Evolutionary conservation across 2,113 vertebrate species (phyloP).

Genomic region (Petrocephalus zakoni): DNA sequence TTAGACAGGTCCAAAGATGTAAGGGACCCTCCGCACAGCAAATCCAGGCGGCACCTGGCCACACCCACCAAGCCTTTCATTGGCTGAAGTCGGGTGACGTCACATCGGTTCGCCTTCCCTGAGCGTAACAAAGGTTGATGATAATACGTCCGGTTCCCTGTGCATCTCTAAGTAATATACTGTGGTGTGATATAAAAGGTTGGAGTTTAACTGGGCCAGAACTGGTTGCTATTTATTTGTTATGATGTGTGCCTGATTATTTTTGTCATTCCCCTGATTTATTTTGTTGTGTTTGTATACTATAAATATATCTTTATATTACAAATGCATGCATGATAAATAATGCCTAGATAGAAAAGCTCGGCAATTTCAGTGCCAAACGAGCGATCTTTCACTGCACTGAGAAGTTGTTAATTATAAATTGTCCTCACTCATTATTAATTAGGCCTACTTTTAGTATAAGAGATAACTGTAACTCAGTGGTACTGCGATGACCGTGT

Average conservation of each 20-base stretch:
- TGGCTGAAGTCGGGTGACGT: background rate
- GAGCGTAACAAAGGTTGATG: background rate
- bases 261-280: background rate
- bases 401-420: background rate
- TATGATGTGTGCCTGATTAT: background rate
- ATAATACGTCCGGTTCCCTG: background rate
- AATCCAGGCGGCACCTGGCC: background rate
- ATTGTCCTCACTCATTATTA: background rate
- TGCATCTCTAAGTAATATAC: background rate
- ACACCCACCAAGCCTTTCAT: background rate
- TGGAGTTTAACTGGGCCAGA: background rate
- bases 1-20: background rate
- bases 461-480: background rate
- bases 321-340: background rate
- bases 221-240: background rate
- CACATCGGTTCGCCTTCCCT: background rate
- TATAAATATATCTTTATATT: background rate
- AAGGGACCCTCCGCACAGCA: background rate
- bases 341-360: background rate
- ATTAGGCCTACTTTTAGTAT: background rate
- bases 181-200: background rate
- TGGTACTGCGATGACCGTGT: background rate
- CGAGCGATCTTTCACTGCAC: background rate
- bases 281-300: background rate
- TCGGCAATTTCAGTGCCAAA: background rate